Conservation (phyloP, 2,888 invertebrate species). For the Euspilapteryx auroguttella region DNA sequence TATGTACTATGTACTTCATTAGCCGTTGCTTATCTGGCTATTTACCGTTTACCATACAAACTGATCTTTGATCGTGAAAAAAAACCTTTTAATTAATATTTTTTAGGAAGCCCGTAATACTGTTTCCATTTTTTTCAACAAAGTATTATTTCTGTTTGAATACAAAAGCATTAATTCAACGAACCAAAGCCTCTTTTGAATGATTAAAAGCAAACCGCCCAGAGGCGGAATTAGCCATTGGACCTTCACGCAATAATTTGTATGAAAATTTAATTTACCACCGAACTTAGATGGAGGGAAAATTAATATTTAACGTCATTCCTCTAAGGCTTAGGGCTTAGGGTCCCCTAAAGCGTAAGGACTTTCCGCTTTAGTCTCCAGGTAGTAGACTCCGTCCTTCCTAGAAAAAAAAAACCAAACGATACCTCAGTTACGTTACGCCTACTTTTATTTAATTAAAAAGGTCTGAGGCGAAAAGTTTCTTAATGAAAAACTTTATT, state of each 20-base stretch:
- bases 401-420: slow-evolving; percentile 41
- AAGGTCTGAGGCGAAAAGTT: neutral
- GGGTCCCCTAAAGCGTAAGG: slow-evolving; percentile 47
- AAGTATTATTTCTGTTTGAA: too few relatives aligned
- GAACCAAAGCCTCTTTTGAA: too few relatives aligned
- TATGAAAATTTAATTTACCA: slow-evolving; percentile 32
- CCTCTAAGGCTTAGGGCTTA: slow-evolving; percentile 13
- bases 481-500: too few relatives aligned
- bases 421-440: slow-evolving; percentile 18
- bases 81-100: too few relatives aligned
- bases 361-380: slow-evolving; percentile 49
- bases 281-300: slow-evolving; percentile 25
- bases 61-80: too few relatives aligned
- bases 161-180: too few relatives aligned
- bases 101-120: too few relatives aligned
- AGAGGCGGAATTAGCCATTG: slow-evolving; percentile 12
- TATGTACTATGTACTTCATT: too few relatives aligned
- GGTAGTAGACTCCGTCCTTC: slow-evolving; percentile 59
- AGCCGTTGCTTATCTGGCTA: too few relatives aligned
- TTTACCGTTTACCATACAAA: too few relatives aligned
- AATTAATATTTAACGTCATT: slow-evolving; percentile 26
- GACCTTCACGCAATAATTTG: slow-evolving; percentile 18
- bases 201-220: neutral
- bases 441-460: slow-evolving; percentile 34
- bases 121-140: too few relatives aligned